Evolutionary conservation across 2,113 vertebrate genomes (phyloP), one percentile per base, ranked within the genome.

Genomic region (Carollia perspicillata): DNA sequence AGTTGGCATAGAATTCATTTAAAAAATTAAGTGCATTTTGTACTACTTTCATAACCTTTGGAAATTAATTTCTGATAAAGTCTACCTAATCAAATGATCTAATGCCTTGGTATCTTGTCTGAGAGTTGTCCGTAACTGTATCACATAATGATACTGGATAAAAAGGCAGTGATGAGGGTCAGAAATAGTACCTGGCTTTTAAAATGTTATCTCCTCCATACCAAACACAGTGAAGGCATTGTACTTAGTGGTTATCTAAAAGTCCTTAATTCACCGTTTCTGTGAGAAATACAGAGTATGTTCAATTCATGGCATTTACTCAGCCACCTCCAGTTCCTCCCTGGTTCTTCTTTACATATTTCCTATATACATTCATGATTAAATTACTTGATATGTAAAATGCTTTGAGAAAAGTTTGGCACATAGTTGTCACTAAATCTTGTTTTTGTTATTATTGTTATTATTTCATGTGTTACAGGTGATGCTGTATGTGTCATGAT

Each of bases 41-140:
- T 63, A 30, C 42, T 81, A 55, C n/a, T 63, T 44, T 80, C 10
- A 49, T 42, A 81, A 68, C 28, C 10, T 92, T 60, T 84, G 35
- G 94, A 86, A 96, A 85, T 37, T 55, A 83, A 91, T 84, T 83
- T 53, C 74, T 66, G 22, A 53, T 86, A 30, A 86, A 90, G 20
- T 75, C 51, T 87, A 33, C 16, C 47, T 44, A 80, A 74, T 87
- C 58, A 84, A 92, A 92, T 71, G 69, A 63, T 81, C 51, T 80
- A 84, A 74, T 85, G 71, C 17, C 23, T 90, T 94, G 30, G 5
- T 63, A 71, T 60, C 69, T 80, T 84, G 28, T 66, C 23, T 77
- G 72, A 65, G 28, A 84, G 26, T 18, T 68, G 63, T 53, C 23
- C 33, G 35, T 63, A 58, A 63, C 20, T 92, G 5, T 66, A n/a